Base-by-base conservation (phyloP, 2,888 invertebrate species). In the Xestia sexstrigata region DNA sequence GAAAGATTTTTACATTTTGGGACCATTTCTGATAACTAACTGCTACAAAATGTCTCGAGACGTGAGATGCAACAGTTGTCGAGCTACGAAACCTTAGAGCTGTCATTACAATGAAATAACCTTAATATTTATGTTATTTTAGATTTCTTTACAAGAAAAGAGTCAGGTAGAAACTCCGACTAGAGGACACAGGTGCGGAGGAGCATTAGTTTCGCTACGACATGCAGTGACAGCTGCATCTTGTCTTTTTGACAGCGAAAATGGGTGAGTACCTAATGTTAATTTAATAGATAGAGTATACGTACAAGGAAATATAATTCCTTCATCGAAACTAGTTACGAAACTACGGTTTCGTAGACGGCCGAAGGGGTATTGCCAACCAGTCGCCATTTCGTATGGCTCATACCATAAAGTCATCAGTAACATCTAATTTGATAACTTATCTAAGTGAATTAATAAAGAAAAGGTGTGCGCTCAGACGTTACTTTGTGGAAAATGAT, bases 81-180 rank as follows among this genome's bases (percentile, higher is more conserved):
- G 11, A n/a, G 5, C 9, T 42, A 42, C 9, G 11, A 42, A 42
- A 9, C 3, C 42, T 9, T 9, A 42, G 5, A 9, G 42, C 42
- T 42, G 42, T 42, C n/a, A 55, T 11, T 55, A 55, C n/a, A n/a
- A 6, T n/a, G 13, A n/a, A n/a, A 55, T 13, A 6, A n/a, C 4
- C 55, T 6, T 66, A 7, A 45, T 30, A 17, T 49, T 49, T 17
- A 26, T 52, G 1, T 55, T 62, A 7, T 82, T 85, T 68, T 78
- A 92, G 91, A 81, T 89, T 66, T 92, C 91, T 1, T 42, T 92
- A 2, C 91, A 92, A 83, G 71, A 78, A 30, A 15, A n/a, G 35
- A 70, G 42, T 63, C 62, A 82, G 26, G 5, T 84, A 7, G 11
- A 39, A 52, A 45, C 17, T 69, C 13, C 20, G 20, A 49, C 49